Conservation (phyloP, 2,888 invertebrate species). For the Euzetes globulus region DNA sequence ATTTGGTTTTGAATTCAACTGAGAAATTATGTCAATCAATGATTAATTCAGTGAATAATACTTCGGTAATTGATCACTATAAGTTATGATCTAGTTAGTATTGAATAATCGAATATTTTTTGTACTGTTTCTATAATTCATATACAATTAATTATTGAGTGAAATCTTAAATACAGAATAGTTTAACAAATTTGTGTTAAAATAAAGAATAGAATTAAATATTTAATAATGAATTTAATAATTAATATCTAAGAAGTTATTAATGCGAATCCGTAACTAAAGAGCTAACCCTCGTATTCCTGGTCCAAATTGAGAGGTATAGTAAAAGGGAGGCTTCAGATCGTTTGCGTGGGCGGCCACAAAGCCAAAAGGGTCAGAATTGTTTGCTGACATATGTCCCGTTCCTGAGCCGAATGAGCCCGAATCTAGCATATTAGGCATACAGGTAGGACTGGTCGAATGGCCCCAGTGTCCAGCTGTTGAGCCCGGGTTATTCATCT, state of each 20-base stretch:
- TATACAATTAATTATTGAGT: too few relatives aligned
- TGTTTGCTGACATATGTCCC: background rate
- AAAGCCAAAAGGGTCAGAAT: constrained; percentile 32
- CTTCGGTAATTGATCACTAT: too few relatives aligned
- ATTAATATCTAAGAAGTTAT: background rate
- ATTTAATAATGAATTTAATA: background rate
- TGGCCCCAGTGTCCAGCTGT: constrained; percentile 12
- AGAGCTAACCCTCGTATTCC: constrained; percentile 37
- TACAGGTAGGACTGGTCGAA: constrained; percentile 25
- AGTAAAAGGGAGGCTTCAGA: constrained; percentile 42
- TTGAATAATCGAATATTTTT: too few relatives aligned
- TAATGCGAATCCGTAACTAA: background rate
- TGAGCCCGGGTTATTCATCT: background rate
- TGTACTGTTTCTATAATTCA: too few relatives aligned
- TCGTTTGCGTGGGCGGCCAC: constrained; percentile 36
- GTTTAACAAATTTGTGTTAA: too few relatives aligned
- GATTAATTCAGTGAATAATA: too few relatives aligned
- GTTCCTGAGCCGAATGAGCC: background rate
- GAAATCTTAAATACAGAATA: too few relatives aligned
- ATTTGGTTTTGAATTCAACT: too few relatives aligned
- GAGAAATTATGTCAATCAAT: too few relatives aligned
- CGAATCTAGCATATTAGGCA: constrained; percentile 20
- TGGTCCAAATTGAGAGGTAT: constrained; percentile 41
- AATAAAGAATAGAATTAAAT: background rate
- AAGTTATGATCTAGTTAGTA: too few relatives aligned